A percentile compares a stretch with the other conserved stretches of the same genome.
Evolutionary conservation across 1,140 invertebrate genomes (phyloP).

Genomic region (Nasonia giraulti): DNA sequence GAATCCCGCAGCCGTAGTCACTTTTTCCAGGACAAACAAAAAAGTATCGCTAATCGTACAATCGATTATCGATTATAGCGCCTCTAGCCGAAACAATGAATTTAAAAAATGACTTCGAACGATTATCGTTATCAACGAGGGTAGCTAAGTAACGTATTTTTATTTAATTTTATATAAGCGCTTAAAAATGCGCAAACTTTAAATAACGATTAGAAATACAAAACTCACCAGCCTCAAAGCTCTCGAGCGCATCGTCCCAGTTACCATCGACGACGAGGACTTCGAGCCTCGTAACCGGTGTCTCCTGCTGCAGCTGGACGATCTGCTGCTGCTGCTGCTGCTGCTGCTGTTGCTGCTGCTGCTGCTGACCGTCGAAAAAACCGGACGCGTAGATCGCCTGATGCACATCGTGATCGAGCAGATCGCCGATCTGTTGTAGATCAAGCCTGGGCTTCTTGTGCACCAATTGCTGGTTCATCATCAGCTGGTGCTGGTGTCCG

Average conservation of each 20-base stretch:
- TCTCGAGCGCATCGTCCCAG: constrained; percentile 60
- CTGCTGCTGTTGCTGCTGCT: background rate
- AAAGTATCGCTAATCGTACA: constrained; percentile 6
- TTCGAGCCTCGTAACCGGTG: constrained; percentile 63
- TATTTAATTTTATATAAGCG: background rate
- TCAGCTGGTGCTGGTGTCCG: constrained; percentile 56
- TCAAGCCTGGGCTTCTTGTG: constrained; percentile 45
- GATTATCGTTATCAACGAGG: background rate
- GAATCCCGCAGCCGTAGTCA: constrained; percentile 9
- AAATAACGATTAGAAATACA: background rate
- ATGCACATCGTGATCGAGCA: constrained; percentile 55
- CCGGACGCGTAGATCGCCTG: constrained; percentile 51
- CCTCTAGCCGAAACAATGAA: constrained; percentile 21
- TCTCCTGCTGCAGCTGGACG: background rate
- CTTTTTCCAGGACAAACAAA: constrained; percentile 40
- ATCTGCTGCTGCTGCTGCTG: background rate
- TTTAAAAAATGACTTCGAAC: constrained; percentile 4
- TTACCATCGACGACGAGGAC: constrained; percentile 71
- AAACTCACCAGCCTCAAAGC: constrained; percentile 37
- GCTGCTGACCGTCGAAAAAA: constrained; percentile 17
- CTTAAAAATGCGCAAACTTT: background rate
- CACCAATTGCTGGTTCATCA: background rate
- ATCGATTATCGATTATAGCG: constrained; percentile 40
- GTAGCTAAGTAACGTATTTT: background rate
- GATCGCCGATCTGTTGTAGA: constrained; percentile 50